A percentile compares a stretch with the other conserved stretches of the same genome.
Evolutionary conservation across 2,113 vertebrate species (phyloP).

Genomic region (Anarhynchus alexandrinus): DNA sequence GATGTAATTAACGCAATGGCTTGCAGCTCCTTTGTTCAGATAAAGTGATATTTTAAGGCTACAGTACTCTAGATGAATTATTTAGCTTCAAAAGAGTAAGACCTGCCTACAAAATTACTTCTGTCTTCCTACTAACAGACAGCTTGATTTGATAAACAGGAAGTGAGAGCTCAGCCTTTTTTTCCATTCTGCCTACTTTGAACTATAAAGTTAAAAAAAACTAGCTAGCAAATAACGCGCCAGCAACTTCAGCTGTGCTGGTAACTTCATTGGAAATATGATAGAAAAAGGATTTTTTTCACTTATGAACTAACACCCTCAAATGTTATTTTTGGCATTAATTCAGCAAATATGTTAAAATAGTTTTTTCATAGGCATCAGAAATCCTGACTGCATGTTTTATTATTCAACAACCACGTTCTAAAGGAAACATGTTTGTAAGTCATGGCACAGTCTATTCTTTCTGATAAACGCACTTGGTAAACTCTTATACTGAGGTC

Average conservation of each 20-base stretch:
- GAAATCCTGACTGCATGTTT: not conserved
- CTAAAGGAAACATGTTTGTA: not conserved
- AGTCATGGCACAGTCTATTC: not conserved
- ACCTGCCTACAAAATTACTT: conserved; percentile 21
- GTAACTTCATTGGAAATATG: not conserved
- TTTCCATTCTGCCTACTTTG: conserved; percentile 35
- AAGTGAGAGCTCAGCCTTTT: conserved; percentile 59
- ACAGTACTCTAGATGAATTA: conserved; percentile 3
- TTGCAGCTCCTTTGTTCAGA: not conserved
- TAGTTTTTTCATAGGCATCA: not conserved
- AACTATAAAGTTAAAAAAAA: conserved; percentile 9
- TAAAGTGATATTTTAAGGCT: not conserved
- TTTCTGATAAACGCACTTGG: not conserved
- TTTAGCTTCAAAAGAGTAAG: conserved; percentile 20
- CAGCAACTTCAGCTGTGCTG: conserved; percentile 18
- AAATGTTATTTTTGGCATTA: not conserved
- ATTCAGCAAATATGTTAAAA: not conserved
- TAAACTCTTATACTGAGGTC: not conserved
- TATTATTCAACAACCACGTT: not conserved
- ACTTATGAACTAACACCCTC: not conserved
- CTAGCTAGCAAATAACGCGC: not conserved
- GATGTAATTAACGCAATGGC: not conserved
- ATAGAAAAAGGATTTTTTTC: not conserved
- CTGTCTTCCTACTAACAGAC: not conserved
- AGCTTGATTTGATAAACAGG: conserved; percentile 59